phyloP scores from a whole-genome alignment of 2,888 invertebrate genomes.

The Eilema sororculum region DNA sequence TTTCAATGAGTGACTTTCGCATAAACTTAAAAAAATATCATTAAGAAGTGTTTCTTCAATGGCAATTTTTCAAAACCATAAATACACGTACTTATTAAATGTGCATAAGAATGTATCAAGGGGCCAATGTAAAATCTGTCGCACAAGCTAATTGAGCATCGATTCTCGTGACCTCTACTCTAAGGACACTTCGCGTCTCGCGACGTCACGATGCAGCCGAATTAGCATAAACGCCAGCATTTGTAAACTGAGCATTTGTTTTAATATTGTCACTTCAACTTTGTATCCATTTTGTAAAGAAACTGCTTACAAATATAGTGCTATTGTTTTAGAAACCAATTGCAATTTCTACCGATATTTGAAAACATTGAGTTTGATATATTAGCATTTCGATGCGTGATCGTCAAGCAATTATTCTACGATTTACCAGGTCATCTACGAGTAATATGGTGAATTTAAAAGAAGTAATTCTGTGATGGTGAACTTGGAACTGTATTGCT shows the following conservation, averaged over 20 bases:
- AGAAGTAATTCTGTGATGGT: not conserved
- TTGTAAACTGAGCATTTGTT: constrained; percentile 50
- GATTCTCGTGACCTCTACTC: constrained; percentile 43
- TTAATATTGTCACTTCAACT: constrained; percentile 45
- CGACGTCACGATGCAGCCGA: constrained; percentile 34
- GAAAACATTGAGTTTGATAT: not conserved
- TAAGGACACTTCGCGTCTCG: constrained; percentile 44
- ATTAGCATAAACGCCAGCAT: constrained; percentile 69
- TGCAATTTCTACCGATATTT: not conserved
- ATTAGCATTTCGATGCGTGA: not conserved
- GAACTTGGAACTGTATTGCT: too few relatives aligned
- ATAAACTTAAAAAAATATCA: too few relatives aligned
- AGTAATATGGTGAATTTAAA: not conserved
- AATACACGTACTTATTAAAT: not conserved
- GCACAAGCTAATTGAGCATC: constrained; percentile 36
- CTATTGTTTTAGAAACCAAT: not conserved
- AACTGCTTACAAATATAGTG: constrained; percentile 18
- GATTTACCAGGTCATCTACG: not conserved
- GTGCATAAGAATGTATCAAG: constrained; percentile 8
- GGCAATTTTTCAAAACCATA: not conserved
- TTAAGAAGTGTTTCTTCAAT: too few relatives aligned
- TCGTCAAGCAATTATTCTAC: not conserved
- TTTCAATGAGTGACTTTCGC: too few relatives aligned
- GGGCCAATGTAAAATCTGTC: constrained; percentile 17
- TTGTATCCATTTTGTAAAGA: not conserved